phyloP scores from a whole-genome alignment of 1,140 invertebrate genomes.

The Schlechtendalia chinensis region DNA sequence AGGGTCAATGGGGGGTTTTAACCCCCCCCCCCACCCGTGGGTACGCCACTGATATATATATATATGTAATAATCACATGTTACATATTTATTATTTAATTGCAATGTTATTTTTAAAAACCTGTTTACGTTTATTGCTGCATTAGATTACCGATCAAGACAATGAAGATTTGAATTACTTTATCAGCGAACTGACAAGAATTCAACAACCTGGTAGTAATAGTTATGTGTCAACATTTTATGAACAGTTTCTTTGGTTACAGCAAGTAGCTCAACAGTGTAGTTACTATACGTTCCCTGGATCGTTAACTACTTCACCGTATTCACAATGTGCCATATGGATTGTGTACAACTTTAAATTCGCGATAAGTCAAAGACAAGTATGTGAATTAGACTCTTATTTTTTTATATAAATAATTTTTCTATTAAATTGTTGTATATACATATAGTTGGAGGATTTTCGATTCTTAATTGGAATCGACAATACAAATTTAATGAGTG shows the following conservation, averaged over 20 bases:
- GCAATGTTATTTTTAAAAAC: conserved; percentile 54
- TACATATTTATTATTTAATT: conserved; percentile 38
- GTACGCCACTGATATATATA: too few species aligned
- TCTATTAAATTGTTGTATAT: background rate
- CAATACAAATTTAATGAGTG: background rate
- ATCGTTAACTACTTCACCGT: background rate
- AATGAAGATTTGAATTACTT: background rate
- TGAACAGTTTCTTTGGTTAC: background rate
- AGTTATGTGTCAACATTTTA: background rate
- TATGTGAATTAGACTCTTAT: conserved; percentile 12
- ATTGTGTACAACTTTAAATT: conserved; percentile 4
- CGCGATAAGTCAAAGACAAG: background rate
- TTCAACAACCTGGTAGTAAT: background rate
- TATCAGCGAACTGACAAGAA: background rate
- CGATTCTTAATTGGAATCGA: background rate
- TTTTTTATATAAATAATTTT: too few species aligned
- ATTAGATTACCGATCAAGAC: conserved; percentile 14
- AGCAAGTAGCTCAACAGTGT: background rate
- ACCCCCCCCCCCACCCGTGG: too few species aligned
- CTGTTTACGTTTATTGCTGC: background rate
- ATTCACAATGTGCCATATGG: conserved; percentile 11
- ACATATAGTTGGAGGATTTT: conserved; percentile 7
- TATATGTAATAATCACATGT: too few species aligned
- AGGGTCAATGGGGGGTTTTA: too few species aligned
- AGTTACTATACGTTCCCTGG: conserved; percentile 10